Evolutionary conservation across 2,113 vertebrate species (phyloP).

Genomic region (Nesoenas mayeri): DNA sequence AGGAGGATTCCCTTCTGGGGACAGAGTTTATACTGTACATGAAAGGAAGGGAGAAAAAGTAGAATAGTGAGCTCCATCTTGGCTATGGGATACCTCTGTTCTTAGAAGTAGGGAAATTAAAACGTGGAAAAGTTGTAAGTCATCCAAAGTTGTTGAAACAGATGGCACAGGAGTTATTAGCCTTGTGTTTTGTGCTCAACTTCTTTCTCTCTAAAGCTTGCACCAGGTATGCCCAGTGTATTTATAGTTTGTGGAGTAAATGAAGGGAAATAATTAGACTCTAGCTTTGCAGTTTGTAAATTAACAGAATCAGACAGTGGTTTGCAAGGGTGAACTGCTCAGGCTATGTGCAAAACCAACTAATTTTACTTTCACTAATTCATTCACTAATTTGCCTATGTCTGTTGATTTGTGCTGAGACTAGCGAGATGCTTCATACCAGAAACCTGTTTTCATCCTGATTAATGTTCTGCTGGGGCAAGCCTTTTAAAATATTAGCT

Average conservation of each 20-base stretch:
- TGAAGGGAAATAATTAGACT: slow-evolving; percentile 25
- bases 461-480: slow-evolving; percentile 2
- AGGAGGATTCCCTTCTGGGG: background rate
- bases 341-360: background rate
- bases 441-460: background rate
- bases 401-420: slow-evolving; percentile 21
- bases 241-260: background rate
- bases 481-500: background rate
- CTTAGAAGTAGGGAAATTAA: background rate
- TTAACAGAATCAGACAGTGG: background rate
- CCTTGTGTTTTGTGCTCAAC: background rate
- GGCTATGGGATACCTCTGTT: background rate
- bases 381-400: background rate
- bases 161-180: background rate
- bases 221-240: background rate
- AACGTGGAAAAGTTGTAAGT: background rate
- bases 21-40: rapidly evolving
- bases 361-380: slow-evolving; percentile 20
- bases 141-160: background rate
- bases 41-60: background rate
- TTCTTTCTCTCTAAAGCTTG: background rate
- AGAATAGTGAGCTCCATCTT: rapidly evolving
- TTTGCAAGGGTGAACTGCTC: background rate
- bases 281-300: slow-evolving; percentile 14
- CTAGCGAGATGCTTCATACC: background rate